Evolutionary conservation across 2,888 invertebrate species (phyloP), one percentile per base, ranked within the genome.

Genomic region (Beris morrisii): DNA sequence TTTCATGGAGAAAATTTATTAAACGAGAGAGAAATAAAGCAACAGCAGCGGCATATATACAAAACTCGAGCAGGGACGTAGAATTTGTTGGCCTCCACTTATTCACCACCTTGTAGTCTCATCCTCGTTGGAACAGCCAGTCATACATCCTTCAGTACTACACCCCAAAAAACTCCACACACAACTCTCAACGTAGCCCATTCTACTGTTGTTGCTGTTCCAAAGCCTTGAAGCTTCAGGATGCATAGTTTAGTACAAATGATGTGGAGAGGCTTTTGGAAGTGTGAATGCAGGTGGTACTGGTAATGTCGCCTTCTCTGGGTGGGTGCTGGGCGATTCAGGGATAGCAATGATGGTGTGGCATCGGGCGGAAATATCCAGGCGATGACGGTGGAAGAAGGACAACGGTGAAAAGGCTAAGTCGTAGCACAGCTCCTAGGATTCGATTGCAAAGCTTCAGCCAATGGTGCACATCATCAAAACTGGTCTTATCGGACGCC

Each of bases 381-480:
- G 56, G 57, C 30, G 55, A 57, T 31, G 57, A 61, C 11, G 55
- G 67, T 57, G 57, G 50, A 67, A 67, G 63, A 67, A 67, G 64
- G 53, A 57, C 64, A 64, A 57, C 31, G 43, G 32, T 32, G 46
- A 46, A 66, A 56, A 66, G 15, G 32, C 55, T 28, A 38, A 38
- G 31, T 50, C 7, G 53, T n/a, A 38, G 28, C 28, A 22, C 56
- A 48, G 44, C 56, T 38, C 15, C 56, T 65, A 43, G 43, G 15
- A 43, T 56, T 56, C 56, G 56, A 56, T 56, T 56, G 5, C 31
- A 43, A 56, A 56, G 28, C 56, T 43, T 43, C 48, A 48, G n/a
- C 13, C 38, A 38, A 38, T 38, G 38, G 38, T 38, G 9, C 38
- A 38, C 38, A 38, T 38, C 38, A 38, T 38, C 38, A 38, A 38